phyloP scores from a whole-genome alignment of 2,113 vertebrate genomes.

The Apodemus speciosus region DNA sequence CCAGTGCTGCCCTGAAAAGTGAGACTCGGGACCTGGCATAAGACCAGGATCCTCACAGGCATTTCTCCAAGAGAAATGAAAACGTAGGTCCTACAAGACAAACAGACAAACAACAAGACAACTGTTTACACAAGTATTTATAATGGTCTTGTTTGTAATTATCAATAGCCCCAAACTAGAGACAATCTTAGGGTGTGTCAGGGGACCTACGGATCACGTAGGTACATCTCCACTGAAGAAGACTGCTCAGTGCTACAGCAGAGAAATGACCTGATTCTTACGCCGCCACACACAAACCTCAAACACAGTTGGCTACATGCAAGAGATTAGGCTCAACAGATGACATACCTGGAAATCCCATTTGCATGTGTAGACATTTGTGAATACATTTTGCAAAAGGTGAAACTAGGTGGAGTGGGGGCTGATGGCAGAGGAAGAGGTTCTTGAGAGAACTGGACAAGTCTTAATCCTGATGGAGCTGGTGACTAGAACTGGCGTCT shows the following conservation, averaged over 20 bases:
- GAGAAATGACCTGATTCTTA: too few relatives aligned
- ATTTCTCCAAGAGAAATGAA: not conserved
- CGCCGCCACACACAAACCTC: too few relatives aligned
- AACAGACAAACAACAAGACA: not conserved
- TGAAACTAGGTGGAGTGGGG: not conserved
- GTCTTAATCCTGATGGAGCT: not conserved
- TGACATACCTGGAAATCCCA: not conserved
- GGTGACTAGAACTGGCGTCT: not conserved
- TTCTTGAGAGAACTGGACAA: not conserved
- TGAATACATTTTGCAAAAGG: not conserved
- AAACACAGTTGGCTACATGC: not conserved
- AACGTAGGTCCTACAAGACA: not conserved
- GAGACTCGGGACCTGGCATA: not conserved
- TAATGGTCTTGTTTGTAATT: not conserved
- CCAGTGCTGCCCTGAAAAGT: not conserved
- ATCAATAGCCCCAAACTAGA: not conserved
- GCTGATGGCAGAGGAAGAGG: not conserved
- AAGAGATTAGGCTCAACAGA: not conserved
- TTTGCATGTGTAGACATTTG: fast-evolving
- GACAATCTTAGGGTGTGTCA: not conserved
- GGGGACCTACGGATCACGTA: too few relatives aligned
- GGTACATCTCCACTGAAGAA: fast-evolving
- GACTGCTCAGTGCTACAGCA: not conserved
- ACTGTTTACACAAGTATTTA: not conserved
- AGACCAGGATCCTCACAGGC: not conserved